Conservation (phyloP, 1,140 invertebrate species). For the Dolichoris vasculosae region DNA sequence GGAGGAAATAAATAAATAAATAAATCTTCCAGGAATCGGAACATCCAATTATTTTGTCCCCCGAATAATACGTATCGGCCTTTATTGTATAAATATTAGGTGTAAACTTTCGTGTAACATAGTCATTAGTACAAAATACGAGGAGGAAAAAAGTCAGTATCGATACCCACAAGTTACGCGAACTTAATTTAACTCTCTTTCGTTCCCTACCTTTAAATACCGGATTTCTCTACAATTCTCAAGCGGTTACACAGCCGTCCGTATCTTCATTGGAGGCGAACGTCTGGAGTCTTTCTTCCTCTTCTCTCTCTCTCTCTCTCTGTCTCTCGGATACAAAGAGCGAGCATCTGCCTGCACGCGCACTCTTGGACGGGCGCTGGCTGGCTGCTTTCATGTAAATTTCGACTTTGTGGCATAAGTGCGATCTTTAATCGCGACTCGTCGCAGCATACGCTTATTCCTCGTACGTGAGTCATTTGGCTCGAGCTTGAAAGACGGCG, state of each 20-base stretch:
- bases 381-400: background rate
- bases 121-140: background rate
- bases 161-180: background rate
- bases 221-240: too few species aligned
- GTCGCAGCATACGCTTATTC: too few species aligned
- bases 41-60: background rate
- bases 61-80: too few species aligned
- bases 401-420: constrained; percentile 21
- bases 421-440: constrained; percentile 11
- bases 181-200: background rate
- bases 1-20: too few species aligned
- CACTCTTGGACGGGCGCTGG: background rate
- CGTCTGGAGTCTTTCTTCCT: too few species aligned
- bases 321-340: background rate
- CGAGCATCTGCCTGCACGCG: too few species aligned
- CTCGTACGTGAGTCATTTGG: too few species aligned
- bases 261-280: too few species aligned
- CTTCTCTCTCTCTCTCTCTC: background rate
- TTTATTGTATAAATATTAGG: background rate
- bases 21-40: background rate
- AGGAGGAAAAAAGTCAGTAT: background rate
- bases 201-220: too few species aligned
- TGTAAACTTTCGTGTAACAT: background rate
- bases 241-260: too few species aligned
- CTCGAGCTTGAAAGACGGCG: too few species aligned